Base-by-base conservation (phyloP, 2,797 vertebrate species). In the Melanotaenia boesemani region DNA sequence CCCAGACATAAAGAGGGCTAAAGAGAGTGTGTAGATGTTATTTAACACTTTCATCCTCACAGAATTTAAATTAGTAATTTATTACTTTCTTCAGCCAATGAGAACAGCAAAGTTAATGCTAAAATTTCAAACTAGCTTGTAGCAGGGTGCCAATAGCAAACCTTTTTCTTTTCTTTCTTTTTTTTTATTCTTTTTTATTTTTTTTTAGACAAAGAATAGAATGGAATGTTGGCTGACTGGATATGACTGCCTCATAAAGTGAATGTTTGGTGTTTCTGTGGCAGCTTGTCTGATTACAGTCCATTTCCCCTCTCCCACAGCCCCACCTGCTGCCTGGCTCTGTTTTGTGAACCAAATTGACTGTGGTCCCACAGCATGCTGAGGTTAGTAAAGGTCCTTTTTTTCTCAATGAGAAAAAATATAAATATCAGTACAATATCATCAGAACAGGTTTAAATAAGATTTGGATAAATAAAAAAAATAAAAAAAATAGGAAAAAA, bases 291-390 rank as follows among this genome's bases (percentile, higher is more conserved):
- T 89, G 85, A 88, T 79, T 82, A 55, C 72, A 26, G 56, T 65
- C 36, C 61, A 54, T 83, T 86, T 79, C 73, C 64, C 76, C 72
- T 90, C 88, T 83, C 80, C 83, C 85, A 86, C 85, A 93, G 88
- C 88, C 71, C 91, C 92, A 90, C 86, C 90, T 86, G 87, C 60
- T 69, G 56, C 63, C 56, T 16, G 2, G 54, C 62, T 59, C 74
- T 37, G 56, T 80, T 69, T 65, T 41, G 34, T 36, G 32, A 52
- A 12, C 41, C 56, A 12, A 60, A 48, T 56, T 73, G 72, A 37
- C 74, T 44, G 56, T 22, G 59, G 64, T 67, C 72, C 58, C 1
- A 1, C 32, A 36, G 70, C 0, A 39, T 24, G 0, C 63, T 48
- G 80, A 72, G 63, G 83, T 85, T 70, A 52, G 57, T 63, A 67